A percentile compares a stretch with the other conserved stretches of the same genome.
These are phyloP conservation scores for Xylocampa areola DNA, from an alignment of 2,888 invertebrate genomes.

Conservation along the genomic window DNA sequence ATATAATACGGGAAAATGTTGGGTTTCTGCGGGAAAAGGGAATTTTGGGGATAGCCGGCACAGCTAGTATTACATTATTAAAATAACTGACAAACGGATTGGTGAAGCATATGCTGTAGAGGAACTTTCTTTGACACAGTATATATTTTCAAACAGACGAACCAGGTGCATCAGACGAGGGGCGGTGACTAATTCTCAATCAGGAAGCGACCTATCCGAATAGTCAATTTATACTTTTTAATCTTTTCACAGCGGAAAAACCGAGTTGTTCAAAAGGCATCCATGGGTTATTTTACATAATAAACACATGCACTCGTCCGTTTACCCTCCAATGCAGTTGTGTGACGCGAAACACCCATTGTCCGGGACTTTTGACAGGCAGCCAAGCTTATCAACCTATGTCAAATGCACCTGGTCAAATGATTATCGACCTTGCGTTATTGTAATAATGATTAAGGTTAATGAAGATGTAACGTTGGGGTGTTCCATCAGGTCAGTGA, in stretches of 20 bases:
- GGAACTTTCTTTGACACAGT: no score
- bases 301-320: conserved; percentile 68
- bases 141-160: no score
- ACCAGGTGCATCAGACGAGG: no score
- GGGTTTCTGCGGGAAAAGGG: no score
- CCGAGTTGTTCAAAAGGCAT: conserved; percentile 9
- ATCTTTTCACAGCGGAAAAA: conserved; percentile 6
- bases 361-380: conserved; percentile 72
- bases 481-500: conserved; percentile 62
- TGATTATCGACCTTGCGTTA: conserved; percentile 44
- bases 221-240: not conserved
- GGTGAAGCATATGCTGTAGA: no score
- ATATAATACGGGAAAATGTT: no score
- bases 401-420: conserved; percentile 17
- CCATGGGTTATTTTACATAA: conserved; percentile 63
- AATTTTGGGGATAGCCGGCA: no score
- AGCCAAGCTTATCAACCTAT: conserved; percentile 72
- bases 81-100: no score
- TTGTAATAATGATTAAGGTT: conserved; percentile 39
- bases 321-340: conserved; percentile 67
- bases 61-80: no score
- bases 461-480: conserved; percentile 27
- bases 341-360: conserved; percentile 71
- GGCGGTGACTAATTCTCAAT: no score
- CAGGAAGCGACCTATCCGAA: not conserved